Evolutionary conservation across 2,888 invertebrate genomes (phyloP).

Genomic region (Ectemnius cavifrons): DNA sequence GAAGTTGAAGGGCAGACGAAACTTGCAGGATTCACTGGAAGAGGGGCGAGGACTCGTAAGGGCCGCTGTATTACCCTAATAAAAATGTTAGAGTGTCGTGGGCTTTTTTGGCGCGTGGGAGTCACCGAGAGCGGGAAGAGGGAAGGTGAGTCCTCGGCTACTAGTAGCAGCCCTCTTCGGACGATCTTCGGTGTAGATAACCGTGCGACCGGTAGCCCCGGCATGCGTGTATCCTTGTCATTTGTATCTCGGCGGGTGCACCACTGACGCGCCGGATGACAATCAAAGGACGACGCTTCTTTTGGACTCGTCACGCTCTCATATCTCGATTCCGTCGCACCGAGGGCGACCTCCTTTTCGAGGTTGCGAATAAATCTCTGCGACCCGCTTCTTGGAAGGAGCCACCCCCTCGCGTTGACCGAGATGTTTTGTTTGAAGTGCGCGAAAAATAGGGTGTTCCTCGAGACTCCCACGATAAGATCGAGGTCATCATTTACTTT

Average conservation of each 20-base stretch:
- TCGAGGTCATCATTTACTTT: too few species aligned
- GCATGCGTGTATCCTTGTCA: constrained; percentile 67
- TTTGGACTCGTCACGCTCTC: constrained; percentile 17
- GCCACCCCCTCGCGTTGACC: too few species aligned
- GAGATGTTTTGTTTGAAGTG: too few species aligned
- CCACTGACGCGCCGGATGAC: constrained; percentile 59
- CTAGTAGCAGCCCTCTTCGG: constrained; percentile 23
- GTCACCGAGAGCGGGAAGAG: constrained; percentile 43
- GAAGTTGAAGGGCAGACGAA: constrained; percentile 17
- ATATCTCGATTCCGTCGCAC: constrained; percentile 17
- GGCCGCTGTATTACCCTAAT: constrained; percentile 74
- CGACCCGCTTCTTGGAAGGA: too few species aligned
- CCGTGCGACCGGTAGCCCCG: constrained; percentile 69
- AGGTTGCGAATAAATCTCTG: too few species aligned
- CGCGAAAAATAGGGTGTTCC: too few species aligned
- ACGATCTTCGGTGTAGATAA: constrained; percentile 66
- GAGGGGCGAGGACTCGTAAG: constrained; percentile 68
- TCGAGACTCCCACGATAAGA: too few species aligned
- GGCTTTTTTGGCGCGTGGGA: constrained; percentile 57
- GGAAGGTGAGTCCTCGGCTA: constrained; percentile 8
- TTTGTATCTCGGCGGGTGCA: constrained; percentile 69
- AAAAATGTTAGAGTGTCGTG: constrained; percentile 72
- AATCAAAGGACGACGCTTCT: constrained; percentile 53
- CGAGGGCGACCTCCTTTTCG: too few species aligned
- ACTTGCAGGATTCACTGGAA: constrained; percentile 28